A percentile compares a stretch with the other conserved stretches of the same genome.
phyloP scores from a whole-genome alignment of 37 sponge, comb jelly and placozoan genomes.

The Chondrosia reniformis region DNA sequence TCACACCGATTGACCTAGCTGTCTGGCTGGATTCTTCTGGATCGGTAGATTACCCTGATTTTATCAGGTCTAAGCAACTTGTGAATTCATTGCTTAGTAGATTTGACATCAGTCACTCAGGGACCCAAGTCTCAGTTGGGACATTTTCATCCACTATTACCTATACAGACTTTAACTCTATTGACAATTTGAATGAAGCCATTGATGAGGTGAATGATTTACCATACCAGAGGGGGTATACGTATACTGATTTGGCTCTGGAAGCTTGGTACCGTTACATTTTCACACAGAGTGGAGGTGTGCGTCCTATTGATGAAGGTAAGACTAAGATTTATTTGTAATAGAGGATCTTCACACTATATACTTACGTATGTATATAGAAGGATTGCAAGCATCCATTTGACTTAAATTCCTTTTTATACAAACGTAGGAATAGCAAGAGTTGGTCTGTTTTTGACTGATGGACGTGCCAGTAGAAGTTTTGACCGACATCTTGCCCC shows the following conservation, averaged over 20 bases:
- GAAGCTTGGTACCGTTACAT: not conserved
- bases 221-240: not conserved
- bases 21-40: constrained; percentile 12
- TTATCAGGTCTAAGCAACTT: not conserved
- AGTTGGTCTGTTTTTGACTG: constrained; percentile 1
- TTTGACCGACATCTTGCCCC: not conserved
- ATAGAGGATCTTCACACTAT: not conserved
- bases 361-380: not conserved
- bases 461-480: not conserved
- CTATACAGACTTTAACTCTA: not conserved
- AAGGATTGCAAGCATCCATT: not conserved
- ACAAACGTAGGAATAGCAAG: not conserved
- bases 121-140: constrained; percentile 1
- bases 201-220: not conserved
- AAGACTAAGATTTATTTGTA: not conserved
- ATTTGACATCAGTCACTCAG: not conserved
- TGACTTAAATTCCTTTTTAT: not conserved
- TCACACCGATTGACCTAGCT: not conserved
- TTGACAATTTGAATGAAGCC: not conserved
- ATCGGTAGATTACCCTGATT: not conserved
- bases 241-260: constrained; percentile 2
- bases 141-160: not conserved
- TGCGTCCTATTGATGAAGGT: not conserved
- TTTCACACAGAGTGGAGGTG: not conserved
- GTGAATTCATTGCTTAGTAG: not conserved